phyloP scores from a whole-genome alignment of 2,113 vertebrate genomes.

The Austrofundulus limnaeus region DNA sequence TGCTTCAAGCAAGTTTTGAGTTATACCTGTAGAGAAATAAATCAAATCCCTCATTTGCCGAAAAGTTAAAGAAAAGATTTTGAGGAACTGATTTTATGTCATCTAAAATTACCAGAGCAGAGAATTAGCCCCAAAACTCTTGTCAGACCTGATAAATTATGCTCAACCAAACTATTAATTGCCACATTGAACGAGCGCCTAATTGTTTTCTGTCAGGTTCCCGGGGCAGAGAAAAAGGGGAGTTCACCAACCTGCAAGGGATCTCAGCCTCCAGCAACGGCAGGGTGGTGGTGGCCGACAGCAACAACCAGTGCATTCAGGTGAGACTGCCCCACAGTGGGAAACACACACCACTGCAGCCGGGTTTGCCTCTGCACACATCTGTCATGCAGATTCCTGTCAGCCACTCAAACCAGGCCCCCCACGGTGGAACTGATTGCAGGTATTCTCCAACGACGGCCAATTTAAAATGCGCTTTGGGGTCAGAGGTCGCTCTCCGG shows the following conservation, averaged over 20 bases:
- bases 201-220: slow-evolving; percentile 76
- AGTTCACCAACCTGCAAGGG: slow-evolving; percentile 96
- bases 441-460: slow-evolving; percentile 95
- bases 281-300: slow-evolving; percentile 94
- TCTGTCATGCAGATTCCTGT: background rate
- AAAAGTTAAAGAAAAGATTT: background rate
- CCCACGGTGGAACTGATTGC: background rate
- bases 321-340: slow-evolving; percentile 67
- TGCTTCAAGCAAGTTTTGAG: background rate
- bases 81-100: background rate
- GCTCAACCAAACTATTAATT: background rate
- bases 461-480: slow-evolving; percentile 97
- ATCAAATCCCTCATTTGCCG: background rate
- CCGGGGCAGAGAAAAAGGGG: slow-evolving; percentile 91
- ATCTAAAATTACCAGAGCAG: slow-evolving; percentile 4
- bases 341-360: background rate
- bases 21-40: slow-evolving; percentile 3
- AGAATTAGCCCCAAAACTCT: background rate
- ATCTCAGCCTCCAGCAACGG: slow-evolving; percentile 89
- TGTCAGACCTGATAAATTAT: background rate
- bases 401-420: background rate
- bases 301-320: slow-evolving; percentile 98
- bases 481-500: slow-evolving; percentile 90
- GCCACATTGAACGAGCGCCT: background rate
- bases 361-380: background rate